phyloP scores from a whole-genome alignment of 2,888 invertebrate genomes.

The Physocephala rufipes region DNA sequence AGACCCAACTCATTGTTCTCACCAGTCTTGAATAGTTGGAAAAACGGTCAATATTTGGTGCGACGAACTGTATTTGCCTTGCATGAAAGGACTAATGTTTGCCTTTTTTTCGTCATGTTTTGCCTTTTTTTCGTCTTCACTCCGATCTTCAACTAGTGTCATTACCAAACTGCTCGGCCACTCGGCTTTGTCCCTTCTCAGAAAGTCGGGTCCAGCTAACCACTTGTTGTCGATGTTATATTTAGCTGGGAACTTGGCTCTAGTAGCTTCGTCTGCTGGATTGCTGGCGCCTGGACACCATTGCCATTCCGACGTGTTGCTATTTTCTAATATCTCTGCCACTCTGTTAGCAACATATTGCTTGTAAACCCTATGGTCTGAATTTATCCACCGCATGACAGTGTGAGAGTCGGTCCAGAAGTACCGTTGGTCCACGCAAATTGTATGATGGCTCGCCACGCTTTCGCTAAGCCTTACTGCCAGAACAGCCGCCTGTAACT shows the following conservation, averaged over 20 bases:
- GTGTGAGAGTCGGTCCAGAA: background rate
- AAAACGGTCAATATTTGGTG: slow-evolving; percentile 28
- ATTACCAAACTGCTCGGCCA: background rate
- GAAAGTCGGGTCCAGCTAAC: background rate
- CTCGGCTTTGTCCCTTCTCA: background rate
- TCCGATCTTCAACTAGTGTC: background rate
- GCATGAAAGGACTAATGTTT: background rate
- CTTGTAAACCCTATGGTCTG: background rate
- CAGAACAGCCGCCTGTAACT: slow-evolving; percentile 27
- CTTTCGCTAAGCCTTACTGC: background rate
- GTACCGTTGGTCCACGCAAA: background rate
- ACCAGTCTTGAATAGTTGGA: slow-evolving; percentile 35
- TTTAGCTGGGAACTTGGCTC: background rate
- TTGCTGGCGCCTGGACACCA: background rate
- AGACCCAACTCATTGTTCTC: slow-evolving; percentile 31
- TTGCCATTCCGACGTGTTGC: slow-evolving; percentile 2
- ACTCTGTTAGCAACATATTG: slow-evolving; percentile 35
- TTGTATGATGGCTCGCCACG: slow-evolving; percentile 5
- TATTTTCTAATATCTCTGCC: slow-evolving; percentile 28
- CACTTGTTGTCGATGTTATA: background rate
- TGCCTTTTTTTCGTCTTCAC: background rate
- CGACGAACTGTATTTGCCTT: slow-evolving; percentile 16
- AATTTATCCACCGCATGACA: background rate
- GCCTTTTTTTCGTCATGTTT: too few relatives aligned
- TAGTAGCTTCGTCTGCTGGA: background rate